Evolutionary conservation across 1,140 invertebrate genomes (phyloP), one percentile per base, ranked within the genome.

Genomic region (Drosophila ohnishii): DNA sequence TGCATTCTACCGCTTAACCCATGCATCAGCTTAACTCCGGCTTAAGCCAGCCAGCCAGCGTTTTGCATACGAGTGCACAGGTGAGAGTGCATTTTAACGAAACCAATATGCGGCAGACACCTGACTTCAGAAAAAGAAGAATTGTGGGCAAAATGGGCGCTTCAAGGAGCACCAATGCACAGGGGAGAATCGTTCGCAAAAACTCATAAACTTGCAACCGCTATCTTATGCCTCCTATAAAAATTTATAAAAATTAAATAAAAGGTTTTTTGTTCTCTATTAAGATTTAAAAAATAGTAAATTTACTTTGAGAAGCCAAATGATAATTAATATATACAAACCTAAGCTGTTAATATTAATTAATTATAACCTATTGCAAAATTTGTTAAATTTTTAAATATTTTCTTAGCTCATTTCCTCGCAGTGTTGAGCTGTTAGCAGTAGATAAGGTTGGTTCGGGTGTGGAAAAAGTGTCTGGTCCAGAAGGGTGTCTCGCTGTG

Each of bases 1-100:
- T 87, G 86, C 83, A 73, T 86, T 80, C 81, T 74, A 87, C 83
- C 80, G 83, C 85, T 86, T 86, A 86, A 86, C 76, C 84, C 83
- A 83, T 86, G 83, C 75, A 86, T 83, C 79, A 77, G 83, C 83
- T 86, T 87, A 86, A 86, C 76, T 83, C 45, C 58, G 62, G 80
- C 84, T 79, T 77, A 87, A 77, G 60, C 78, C 79, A 78, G 74
- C 73, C 50, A 28, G 22, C 19, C 51, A 37, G 19, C 44, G 50
- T 60, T 80, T 72, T 75, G 77, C 77, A 80, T 81, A 73, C 67
- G 47, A 70, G 44, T 28, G 47, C 56, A 39, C 60, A 60, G 55
- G 80, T 71, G 69, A 45, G 78, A 82, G 77, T 65, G 79, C 69
- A 81, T 87, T 87, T 78, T 74, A 87, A 87, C 75, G 60, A 83